Base-by-base conservation (phyloP, 2,888 invertebrate genomes). In the Panorpa germanica region DNA sequence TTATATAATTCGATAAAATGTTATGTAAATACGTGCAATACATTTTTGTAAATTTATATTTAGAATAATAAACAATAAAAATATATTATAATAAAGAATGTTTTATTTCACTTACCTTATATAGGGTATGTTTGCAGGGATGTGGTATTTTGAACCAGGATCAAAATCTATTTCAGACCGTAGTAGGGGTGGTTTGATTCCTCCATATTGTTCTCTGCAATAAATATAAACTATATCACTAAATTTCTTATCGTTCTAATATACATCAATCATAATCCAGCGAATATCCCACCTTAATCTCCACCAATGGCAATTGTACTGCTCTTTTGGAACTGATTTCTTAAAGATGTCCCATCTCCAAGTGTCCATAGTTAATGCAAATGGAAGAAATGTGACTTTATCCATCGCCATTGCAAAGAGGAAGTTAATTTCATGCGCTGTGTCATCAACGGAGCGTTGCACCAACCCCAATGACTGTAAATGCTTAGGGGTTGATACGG, bases 231-330 rank as follows among this genome's bases (percentile, higher is more conserved):
- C n/a, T n/a, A n/a, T n/a, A n/a, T n/a, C n/a, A n/a, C n/a, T n/a
- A n/a, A n/a, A n/a, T n/a, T n/a, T n/a, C n/a, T n/a, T n/a, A n/a
- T n/a, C n/a, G n/a, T n/a, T n/a, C n/a, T n/a, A n/a, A n/a, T n/a
- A n/a, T n/a, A n/a, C n/a, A n/a, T n/a, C n/a, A n/a, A n/a, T n/a
- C n/a, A n/a, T n/a, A n/a, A n/a, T n/a, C n/a, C 7, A 3, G 20
- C 11, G 7, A 5, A 16, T 36, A 23, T 34, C 37, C 37, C 45
- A 78, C 77, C 77, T 71, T 29, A 86, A 53, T 45, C 81, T 63
- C 75, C 85, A 85, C 75, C 81, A 88, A 40, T 83, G 78, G 38
- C 83, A 81, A 46, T 85, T 88, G 48, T 81, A 80, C 40, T 80
- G 70, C 25, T 77, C 73, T 42, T 75, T 74, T 34, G 64, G 63